Evolutionary conservation across 2,113 vertebrate genomes (phyloP).

Genomic region (Myiagra hebetior): DNA sequence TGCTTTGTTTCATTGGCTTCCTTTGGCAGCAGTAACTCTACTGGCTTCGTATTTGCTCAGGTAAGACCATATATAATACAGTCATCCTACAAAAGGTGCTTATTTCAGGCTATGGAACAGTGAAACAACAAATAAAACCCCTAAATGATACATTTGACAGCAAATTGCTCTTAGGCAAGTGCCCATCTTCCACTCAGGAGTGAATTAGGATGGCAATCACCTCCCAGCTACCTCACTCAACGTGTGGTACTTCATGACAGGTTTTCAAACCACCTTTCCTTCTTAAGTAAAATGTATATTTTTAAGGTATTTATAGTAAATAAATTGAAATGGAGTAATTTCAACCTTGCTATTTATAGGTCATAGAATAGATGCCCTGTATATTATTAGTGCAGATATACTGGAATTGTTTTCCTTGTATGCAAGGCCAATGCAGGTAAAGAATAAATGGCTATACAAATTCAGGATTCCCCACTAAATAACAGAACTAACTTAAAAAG

Average conservation of each 20-base stretch:
- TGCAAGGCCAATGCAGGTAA: slow-evolving; percentile 48
- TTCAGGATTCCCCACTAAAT: neutral
- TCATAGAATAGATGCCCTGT: neutral
- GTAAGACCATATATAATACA: slow-evolving; percentile 16
- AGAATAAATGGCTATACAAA: slow-evolving; percentile 44
- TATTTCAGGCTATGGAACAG: neutral
- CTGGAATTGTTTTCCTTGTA: neutral
- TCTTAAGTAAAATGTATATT: neutral
- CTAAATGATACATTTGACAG: neutral
- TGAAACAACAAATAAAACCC: neutral
- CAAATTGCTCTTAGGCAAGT: neutral
- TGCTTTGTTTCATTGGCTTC: neutral
- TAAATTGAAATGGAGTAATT: neutral
- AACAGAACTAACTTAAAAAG: slow-evolving; percentile 42
- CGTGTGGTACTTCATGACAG: neutral
- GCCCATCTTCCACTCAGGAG: neutral
- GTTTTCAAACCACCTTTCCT: neutral
- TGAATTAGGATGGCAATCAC: neutral
- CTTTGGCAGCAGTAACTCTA: neutral
- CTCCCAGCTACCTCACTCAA: slow-evolving; percentile 10
- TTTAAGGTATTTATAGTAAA: neutral
- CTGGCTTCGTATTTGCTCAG: neutral
- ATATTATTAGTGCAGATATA: neutral
- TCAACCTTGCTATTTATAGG: neutral
- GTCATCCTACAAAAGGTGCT: slow-evolving; percentile 23